Evolutionary conservation across 2,888 invertebrate species (phyloP), one percentile per base, ranked within the genome.

Genomic region (Cecidostiba fungosa): DNA sequence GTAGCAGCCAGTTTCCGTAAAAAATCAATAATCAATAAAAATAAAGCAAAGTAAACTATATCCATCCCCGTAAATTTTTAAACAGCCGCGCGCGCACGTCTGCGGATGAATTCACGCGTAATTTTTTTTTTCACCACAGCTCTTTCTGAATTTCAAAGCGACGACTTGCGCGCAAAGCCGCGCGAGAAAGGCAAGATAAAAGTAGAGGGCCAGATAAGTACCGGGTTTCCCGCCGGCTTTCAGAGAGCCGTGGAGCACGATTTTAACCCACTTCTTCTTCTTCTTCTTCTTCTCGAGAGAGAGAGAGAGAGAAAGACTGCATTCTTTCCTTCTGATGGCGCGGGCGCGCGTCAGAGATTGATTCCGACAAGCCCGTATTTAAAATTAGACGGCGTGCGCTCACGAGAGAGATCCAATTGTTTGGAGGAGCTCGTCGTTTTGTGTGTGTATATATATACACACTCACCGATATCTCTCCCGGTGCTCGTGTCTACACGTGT

Each of bases 381-480:
- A 80, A 80, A 80, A 80, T 80, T 80, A 50, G 54, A 59, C 69
- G 32, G 69, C 69, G 76, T 76, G 50, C 29, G 69, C 47, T 36
- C 32, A 1, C 32, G 16, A 32, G 19, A 14, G 32, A 32, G 36
- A 32, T 29, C 5, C 36, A n/a, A 36, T 39, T 39, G 72, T 36
- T 39, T 70, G n/a, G 36, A n/a, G 19, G 1, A 6, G 3, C 66
- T 66, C 26, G 26, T 26, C 10, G 26, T 23, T 26, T 23, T 19
- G 36, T 36, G 36, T 32, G 3, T 32, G 3, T 23, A 23, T 47
- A 62, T 23, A 26, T 19, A 29, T 29, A 39, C 19, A 36, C n/a
- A 23, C 36, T n/a, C n/a, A 16, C 23, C 32, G 26, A 32, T 77
- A 23, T 39, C n/a, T 54, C 12, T 54, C 76, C 8, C 19, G 62